These are phyloP conservation scores for Rhyacichthys aspro DNA, from an alignment of 2,797 vertebrate genomes.

Conservation along the genomic window DNA sequence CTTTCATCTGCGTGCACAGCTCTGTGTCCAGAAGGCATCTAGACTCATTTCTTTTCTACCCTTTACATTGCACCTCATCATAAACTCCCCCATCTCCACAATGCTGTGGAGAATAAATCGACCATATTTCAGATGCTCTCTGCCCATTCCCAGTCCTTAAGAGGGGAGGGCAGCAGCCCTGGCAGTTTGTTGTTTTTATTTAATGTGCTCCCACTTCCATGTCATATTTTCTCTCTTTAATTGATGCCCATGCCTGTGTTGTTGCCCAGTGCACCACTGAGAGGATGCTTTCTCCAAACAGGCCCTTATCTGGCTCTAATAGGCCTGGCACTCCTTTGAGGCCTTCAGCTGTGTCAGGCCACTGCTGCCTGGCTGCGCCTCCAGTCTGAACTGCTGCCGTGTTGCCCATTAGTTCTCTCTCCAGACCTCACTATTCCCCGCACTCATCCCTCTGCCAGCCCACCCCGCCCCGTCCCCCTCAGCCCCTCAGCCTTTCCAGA, in stretches of 20 bases:
- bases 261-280: constrained; percentile 78
- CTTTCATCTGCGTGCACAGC: constrained; percentile 69
- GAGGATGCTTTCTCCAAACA: constrained; percentile 81
- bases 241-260: constrained; percentile 77
- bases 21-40: constrained; percentile 81
- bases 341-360: constrained; percentile 84
- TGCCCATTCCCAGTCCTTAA: constrained; percentile 66
- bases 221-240: constrained; percentile 84
- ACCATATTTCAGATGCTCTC: constrained; percentile 75
- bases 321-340: constrained; percentile 82
- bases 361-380: constrained; percentile 79
- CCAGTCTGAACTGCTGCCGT: constrained; percentile 73
- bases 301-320: constrained; percentile 86
- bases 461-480: constrained; percentile 12
- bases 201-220: constrained; percentile 79
- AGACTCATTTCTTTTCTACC: constrained; percentile 83
- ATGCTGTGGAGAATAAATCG: constrained; percentile 74
- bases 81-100: constrained; percentile 65
- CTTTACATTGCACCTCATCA: constrained; percentile 83
- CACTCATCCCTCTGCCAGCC: constrained; percentile 66
- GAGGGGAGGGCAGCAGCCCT: constrained; percentile 62
- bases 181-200: constrained; percentile 82
- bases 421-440: constrained; percentile 72
- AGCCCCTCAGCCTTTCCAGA: constrained; percentile 54
- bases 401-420: constrained; percentile 83